A percentile compares a stretch with the other conserved stretches of the same genome.
Evolutionary conservation across 2,888 invertebrate genomes (phyloP).

Genomic region (Embidobia sp.): DNA sequence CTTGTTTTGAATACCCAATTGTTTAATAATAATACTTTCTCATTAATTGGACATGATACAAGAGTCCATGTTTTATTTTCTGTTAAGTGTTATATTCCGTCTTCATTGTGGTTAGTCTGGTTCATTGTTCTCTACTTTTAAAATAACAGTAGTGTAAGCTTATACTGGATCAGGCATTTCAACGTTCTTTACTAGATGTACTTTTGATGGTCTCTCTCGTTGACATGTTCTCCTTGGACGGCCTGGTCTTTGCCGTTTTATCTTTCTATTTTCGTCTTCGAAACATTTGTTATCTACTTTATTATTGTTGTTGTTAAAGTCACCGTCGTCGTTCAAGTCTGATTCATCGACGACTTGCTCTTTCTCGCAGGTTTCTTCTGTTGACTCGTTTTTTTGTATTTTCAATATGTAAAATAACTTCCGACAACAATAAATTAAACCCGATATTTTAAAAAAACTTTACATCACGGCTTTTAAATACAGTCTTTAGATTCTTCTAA

Average conservation of each 20-base stretch:
- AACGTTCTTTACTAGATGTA: background rate
- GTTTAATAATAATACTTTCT: slow-evolving; percentile 55
- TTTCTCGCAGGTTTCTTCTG: too few relatives aligned
- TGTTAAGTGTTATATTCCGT: slow-evolving; percentile 56
- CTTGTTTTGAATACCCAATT: slow-evolving; percentile 64
- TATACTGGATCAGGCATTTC: slow-evolving; percentile 27
- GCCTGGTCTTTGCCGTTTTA: slow-evolving; percentile 14
- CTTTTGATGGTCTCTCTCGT: slow-evolving; percentile 71
- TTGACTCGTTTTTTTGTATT: too few relatives aligned
- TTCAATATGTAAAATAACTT: too few relatives aligned
- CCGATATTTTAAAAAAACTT: slow-evolving; percentile 57
- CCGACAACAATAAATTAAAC: too few relatives aligned
- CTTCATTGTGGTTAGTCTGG: slow-evolving; percentile 60
- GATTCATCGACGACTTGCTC: too few relatives aligned
- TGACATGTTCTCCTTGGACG: slow-evolving; percentile 76
- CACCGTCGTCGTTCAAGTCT: too few relatives aligned
- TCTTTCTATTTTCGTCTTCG: background rate
- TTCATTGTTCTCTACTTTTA: slow-evolving; percentile 20
- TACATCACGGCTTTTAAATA: slow-evolving; percentile 63
- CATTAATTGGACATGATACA: slow-evolving; percentile 44
- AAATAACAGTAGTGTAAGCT: slow-evolving; percentile 30
- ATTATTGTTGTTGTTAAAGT: too few relatives aligned
- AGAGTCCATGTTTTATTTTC: slow-evolving; percentile 65
- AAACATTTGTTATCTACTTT: background rate
- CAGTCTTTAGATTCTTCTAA: slow-evolving; percentile 60